These are phyloP conservation scores for Drosophila ohnishii DNA, from an alignment of 1,140 invertebrate species.

Conservation along the genomic window DNA sequence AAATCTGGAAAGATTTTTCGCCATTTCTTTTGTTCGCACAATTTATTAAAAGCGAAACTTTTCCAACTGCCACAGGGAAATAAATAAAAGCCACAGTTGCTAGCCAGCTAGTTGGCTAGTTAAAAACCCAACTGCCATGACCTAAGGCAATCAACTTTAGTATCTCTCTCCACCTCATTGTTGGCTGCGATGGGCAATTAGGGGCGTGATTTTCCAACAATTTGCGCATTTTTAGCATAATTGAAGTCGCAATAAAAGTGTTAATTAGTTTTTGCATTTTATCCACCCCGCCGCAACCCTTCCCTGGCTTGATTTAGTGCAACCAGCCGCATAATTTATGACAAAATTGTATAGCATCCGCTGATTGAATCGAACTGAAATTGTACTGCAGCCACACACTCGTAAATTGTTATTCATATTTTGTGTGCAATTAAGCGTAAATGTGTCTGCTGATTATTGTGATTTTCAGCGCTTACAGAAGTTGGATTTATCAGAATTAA, in stretches of 20 bases:
- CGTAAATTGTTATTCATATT: conserved; percentile 44
- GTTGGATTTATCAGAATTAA: conserved; percentile 10
- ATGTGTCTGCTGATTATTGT: conserved; percentile 37
- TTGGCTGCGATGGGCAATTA: conserved; percentile 69
- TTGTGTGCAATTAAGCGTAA: conserved; percentile 46
- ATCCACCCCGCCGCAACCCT: conserved; percentile 9
- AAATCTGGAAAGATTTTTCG: conserved; percentile 40
- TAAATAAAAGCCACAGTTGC: conserved; percentile 56
- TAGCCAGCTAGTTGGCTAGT: conserved; percentile 6
- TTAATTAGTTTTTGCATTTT: conserved; percentile 78
- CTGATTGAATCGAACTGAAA: conserved; percentile 62
- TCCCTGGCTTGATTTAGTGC: conserved; percentile 72
- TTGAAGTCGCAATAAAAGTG: conserved; percentile 77
- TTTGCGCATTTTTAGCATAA: conserved; percentile 80
- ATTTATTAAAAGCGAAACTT: conserved; percentile 72
- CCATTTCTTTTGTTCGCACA: conserved; percentile 57
- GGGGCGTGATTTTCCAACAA: conserved; percentile 78
- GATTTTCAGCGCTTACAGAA: conserved; percentile 15
- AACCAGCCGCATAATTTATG: conserved; percentile 71
- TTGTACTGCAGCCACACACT: conserved; percentile 25
- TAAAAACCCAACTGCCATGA: conserved; percentile 73
- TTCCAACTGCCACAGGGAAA: conserved; percentile 50
- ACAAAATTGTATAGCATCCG: conserved; percentile 64
- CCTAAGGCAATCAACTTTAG: conserved; percentile 60
- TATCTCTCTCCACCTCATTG: conserved; percentile 45